Base-by-base conservation (phyloP, 2,113 vertebrate genomes). In the Ptilonorhynchus violaceus region DNA sequence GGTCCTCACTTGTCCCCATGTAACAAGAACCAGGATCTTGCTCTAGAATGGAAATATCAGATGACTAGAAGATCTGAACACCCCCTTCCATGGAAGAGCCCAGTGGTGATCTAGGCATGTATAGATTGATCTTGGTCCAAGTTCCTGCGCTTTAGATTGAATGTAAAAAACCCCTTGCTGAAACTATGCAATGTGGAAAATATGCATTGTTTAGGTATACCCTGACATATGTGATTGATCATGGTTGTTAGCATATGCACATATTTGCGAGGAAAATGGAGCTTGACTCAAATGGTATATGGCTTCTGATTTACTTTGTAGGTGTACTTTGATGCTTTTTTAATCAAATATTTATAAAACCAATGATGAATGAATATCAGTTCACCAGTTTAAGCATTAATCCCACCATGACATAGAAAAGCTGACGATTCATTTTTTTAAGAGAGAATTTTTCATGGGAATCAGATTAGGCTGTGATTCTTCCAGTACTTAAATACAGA, bases 161-260 rank as follows among this genome's bases (percentile, higher is more conserved):
- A 55, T 42, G 33, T 39, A 55, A 62, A 95, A 88, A 97, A 27
- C 7, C 6, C 47, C 56, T 39, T 11, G 1, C 44, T 83, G 79
- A 91, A 92, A 62, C 7, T 74, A 92, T 2, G 31, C 63, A 81
- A 88, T 67, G 27, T 79, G 69, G 76, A 97, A 97, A 96, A 80
- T 85, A 96, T 72, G 70, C 55, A 28, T 81, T 96, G 85, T 83
- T 92, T 94, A 87, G 50, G 22, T 91, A 80, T 52, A 89, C 6
- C 30, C 39, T 94, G 75, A 74, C 82, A 63, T 81, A 73, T 60
- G 62, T 85, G 28, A 75, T 56, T 95, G 75, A 82, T 95, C 92
- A 82, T 39, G 31, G 59, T 63, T 96, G 66, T 73, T 94, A 82
- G 30, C 31, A 69, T 78, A 95, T 80, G 31, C 13, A 88, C 37